A percentile compares a stretch with the other conserved stretches of the same genome.
phyloP scores from a whole-genome alignment of 2,797 vertebrate genomes.

The Glossophaga mutica region DNA sequence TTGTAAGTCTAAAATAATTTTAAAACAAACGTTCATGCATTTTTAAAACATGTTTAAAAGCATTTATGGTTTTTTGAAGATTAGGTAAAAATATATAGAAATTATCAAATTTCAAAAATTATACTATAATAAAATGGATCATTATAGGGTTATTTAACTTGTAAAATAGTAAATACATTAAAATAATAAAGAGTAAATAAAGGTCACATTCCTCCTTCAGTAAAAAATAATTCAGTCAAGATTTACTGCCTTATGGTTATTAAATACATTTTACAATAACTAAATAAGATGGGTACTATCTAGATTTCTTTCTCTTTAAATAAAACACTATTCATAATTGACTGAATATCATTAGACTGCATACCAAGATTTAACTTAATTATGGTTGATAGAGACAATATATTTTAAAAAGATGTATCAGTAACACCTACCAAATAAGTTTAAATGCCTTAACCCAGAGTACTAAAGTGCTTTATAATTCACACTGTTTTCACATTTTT shows the following conservation, averaged over 20 bases:
- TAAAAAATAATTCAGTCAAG: background rate
- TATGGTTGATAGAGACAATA: background rate
- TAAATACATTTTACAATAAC: background rate
- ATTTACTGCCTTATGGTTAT: background rate
- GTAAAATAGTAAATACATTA: background rate
- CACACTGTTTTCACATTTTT: background rate
- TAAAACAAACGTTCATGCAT: background rate
- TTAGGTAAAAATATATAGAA: background rate
- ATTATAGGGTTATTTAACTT: background rate
- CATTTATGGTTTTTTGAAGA: background rate
- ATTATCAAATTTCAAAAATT: slow-evolving; percentile 5
- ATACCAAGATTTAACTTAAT: background rate
- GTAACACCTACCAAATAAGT: background rate
- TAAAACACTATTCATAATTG: background rate
- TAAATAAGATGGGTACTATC: background rate
- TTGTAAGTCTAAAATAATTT: background rate
- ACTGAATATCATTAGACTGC: background rate
- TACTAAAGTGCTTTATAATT: background rate
- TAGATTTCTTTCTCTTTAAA: background rate
- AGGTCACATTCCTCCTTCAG: background rate
- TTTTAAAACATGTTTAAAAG: background rate
- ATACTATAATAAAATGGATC: background rate
- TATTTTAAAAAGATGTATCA: background rate
- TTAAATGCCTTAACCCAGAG: background rate
- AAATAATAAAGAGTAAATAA: background rate